Evolutionary conservation across 2,113 vertebrate species (phyloP).

Genomic region (Notechis scutatus): DNA sequence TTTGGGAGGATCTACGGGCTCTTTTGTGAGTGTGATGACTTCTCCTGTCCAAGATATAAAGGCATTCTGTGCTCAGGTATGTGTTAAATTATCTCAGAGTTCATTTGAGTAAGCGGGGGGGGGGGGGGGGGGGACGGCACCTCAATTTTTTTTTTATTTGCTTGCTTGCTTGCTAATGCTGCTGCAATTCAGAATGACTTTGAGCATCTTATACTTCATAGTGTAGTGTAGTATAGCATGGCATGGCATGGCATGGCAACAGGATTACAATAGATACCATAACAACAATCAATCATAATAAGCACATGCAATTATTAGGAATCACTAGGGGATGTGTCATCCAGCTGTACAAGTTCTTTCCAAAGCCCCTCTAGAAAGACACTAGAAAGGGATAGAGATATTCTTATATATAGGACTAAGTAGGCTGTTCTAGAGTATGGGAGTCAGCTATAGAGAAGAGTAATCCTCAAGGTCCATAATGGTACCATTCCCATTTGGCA

Average conservation of each 20-base stretch:
- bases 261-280: background rate
- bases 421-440: background rate
- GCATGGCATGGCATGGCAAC: background rate
- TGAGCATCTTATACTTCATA: background rate
- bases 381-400: background rate
- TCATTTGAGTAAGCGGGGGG: background rate
- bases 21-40: slow-evolving; percentile 96
- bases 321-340: background rate
- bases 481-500: background rate
- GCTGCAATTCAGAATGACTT: background rate
- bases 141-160: background rate
- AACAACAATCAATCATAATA: background rate
- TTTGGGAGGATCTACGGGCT: slow-evolving; percentile 94
- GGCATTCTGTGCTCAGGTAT: slow-evolving; percentile 95
- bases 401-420: background rate
- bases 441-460: background rate
- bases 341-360: background rate
- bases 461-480: background rate
- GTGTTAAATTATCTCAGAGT: slow-evolving; percentile 28
- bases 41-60: slow-evolving; percentile 93
- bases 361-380: background rate
- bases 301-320: background rate
- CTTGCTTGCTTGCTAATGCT: background rate
- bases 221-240: background rate
- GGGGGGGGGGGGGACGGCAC: too few species aligned